Evolutionary conservation across 2,797 vertebrate genomes (phyloP).

Genomic region (Lindbergichthys nudifrons): DNA sequence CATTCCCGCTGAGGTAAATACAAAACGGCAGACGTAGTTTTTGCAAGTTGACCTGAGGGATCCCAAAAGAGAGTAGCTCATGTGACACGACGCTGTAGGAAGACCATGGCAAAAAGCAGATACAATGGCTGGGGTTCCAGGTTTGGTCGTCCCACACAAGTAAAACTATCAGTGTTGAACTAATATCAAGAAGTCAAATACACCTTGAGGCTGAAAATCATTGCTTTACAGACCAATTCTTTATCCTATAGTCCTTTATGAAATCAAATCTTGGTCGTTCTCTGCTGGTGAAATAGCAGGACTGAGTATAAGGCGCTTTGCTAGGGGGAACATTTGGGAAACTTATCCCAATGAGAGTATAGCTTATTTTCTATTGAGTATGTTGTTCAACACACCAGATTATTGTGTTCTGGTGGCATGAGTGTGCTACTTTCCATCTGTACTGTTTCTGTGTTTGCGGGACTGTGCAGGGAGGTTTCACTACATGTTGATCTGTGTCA

Average conservation of each 20-base stretch:
- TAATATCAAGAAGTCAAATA: slow-evolving; percentile 56
- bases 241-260: slow-evolving; percentile 40
- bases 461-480: slow-evolving; percentile 59
- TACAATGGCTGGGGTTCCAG: slow-evolving; percentile 55
- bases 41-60: slow-evolving; percentile 81
- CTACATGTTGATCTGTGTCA: slow-evolving; percentile 31
- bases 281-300: slow-evolving; percentile 72
- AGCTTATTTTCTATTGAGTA: slow-evolving; percentile 40
- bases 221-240: slow-evolving; percentile 59
- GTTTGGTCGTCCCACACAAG: slow-evolving; percentile 21
- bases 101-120: slow-evolving; percentile 66
- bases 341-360: slow-evolving; percentile 23
- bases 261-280: slow-evolving; percentile 55
- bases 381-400: slow-evolving; percentile 29
- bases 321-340: slow-evolving; percentile 37
- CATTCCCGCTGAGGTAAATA: slow-evolving; percentile 75
- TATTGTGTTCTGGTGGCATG: slow-evolving; percentile 16
- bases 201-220: slow-evolving; percentile 34
- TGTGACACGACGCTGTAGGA: slow-evolving; percentile 61
- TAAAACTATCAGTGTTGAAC: slow-evolving; percentile 43
- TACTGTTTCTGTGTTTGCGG: slow-evolving; percentile 42
- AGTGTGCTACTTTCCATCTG: slow-evolving; percentile 53
- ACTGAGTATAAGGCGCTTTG: slow-evolving; percentile 78
- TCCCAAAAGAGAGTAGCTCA: slow-evolving; percentile 58
- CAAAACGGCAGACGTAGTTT: slow-evolving; percentile 74